Base-by-base conservation (phyloP, 1,140 invertebrate species). In the Tachypleus tridentatus region DNA sequence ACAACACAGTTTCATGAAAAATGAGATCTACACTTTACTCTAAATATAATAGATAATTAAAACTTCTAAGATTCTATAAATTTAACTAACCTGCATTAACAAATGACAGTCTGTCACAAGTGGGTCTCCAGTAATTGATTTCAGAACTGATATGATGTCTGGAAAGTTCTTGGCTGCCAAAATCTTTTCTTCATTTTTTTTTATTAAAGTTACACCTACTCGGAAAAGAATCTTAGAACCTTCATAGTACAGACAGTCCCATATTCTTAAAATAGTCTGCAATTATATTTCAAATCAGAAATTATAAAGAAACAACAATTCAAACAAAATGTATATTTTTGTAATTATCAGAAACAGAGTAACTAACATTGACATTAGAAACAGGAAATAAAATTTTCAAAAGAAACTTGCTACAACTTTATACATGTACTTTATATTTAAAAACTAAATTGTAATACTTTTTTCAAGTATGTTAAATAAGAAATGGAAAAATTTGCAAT, bases 161-260 rank as follows among this genome's bases (percentile, higher is more conserved):
- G 83, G 79, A 73, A 92, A 87, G 71, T 90, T 87, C 70, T 83
- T 82, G 71, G 86, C 87, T 49, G 82, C 80, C 71, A 91, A 77
- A 68, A 93, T 82, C 67, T 82, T 80, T 3, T 82, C 78, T 71
- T 80, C 79, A 73, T 91, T 87, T 63, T 84, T 77, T 74, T 85
- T 86, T 57, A 95, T 86, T 57, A 95, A 79, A 47, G 89, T 88
- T 58, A 94, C 73, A 68, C 87, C 87, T n/a, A 93, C 91, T 72
- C 91, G 80, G 72, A 93, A 89, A 11, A 95, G 75, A 66, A 88
- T 82, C 76, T 93, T 97, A 54, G 86, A 88, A 47, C 94, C 93
- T 79, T 97, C 93, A 70, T 90, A 87, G 77, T 97, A 94, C 57
- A 97, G 78, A 72, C 91, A 94, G 76, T 98, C 94, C 93, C 93